Percentiles rank a stretch among this genome's conserved stretches.
Evolutionary conservation across 2,888 invertebrate genomes (phyloP).

Genomic region (Cephonodes hylas): DNA sequence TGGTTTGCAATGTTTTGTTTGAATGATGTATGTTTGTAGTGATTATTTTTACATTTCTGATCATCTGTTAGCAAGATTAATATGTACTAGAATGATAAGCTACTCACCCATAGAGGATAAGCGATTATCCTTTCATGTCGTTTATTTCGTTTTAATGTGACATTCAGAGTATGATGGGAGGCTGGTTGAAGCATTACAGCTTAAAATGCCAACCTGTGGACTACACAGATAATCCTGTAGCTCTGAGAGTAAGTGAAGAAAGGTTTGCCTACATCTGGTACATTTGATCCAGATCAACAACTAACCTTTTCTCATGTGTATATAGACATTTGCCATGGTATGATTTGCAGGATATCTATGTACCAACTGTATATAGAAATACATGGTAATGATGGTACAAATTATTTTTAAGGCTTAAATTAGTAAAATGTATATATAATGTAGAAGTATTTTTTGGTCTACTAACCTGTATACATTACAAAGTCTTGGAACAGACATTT

Average conservation of each 20-base stretch:
- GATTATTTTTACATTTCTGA: not conserved
- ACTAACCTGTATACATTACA: not conserved
- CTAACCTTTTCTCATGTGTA: slow-evolving; percentile 70
- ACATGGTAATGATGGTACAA: slow-evolving; percentile 26
- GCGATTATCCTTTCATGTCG: slow-evolving; percentile 20
- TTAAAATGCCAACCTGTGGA: slow-evolving; percentile 95
- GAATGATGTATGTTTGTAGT: not conserved
- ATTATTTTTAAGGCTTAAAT: slow-evolving; percentile 22
- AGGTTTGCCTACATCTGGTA: slow-evolving; percentile 34
- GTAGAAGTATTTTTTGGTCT: not conserved
- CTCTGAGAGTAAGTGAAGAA: slow-evolving; percentile 88
- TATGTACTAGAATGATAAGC: not conserved
- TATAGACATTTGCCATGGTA: slow-evolving; percentile 55
- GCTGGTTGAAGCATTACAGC: slow-evolving; percentile 95
- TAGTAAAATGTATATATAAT: not conserved
- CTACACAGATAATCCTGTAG: slow-evolving; percentile 89
- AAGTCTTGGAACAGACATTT: not conserved
- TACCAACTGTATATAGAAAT: slow-evolving; percentile 10
- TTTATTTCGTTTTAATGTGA: slow-evolving; percentile 49
- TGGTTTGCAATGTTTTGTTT: not conserved
- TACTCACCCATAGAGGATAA: slow-evolving; percentile 22
- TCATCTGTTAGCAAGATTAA: not conserved
- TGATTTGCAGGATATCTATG: slow-evolving; percentile 46
- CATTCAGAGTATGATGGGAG: slow-evolving; percentile 90
- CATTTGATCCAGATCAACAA: slow-evolving; percentile 37